Base-by-base conservation (phyloP, 2,888 invertebrate species). In the Sinohyriopsis cumingii region DNA sequence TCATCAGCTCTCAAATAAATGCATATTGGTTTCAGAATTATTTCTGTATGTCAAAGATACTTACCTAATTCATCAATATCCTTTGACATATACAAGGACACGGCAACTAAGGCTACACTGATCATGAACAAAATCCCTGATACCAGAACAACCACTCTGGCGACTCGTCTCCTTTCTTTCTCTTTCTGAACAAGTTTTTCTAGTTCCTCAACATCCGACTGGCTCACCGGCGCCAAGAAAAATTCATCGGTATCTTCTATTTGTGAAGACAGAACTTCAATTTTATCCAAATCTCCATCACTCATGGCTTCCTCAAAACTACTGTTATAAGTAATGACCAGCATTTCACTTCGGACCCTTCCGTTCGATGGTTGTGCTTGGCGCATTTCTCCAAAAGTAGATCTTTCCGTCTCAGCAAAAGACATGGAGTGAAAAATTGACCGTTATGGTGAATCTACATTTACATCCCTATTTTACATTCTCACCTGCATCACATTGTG, bases 61-160 rank as follows among this genome's bases (percentile, higher is more conserved):
- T 94, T 91, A 97, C 97, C 96, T 94, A 97, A 95, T 87, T 96
- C 96, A 89, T 97, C 97, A 86, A 97, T 97, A 81, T 97, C 94
- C 19, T 97, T 97, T 20, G 97, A 96, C 96, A 97, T 96, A 77
- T 96, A 92, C 54, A 97, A 92, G 6, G 97, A 97, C 69, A 97
- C 95, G 22, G 96, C 97, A 54, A 97, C 96, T 73, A 97, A 92
- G 79, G 97, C 92, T 84, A 97, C 93, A 90, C 96, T 96, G 92
- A 96, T 95, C 87, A 96, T 93, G 72, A 97, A 93, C 79, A 97
- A 92, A 76, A 96, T 92, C 87, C 95, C 95, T 75, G 96, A 96
- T 60, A 96, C 96, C 84, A 95, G 94, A 90, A 96, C 95, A 89
- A 97, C 96, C 66, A 96, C 96, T 93, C 96, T 77, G 22, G 82